Evolutionary conservation across 2,797 vertebrate genomes (phyloP).

Genomic region (Denticeps clupeoides): DNA sequence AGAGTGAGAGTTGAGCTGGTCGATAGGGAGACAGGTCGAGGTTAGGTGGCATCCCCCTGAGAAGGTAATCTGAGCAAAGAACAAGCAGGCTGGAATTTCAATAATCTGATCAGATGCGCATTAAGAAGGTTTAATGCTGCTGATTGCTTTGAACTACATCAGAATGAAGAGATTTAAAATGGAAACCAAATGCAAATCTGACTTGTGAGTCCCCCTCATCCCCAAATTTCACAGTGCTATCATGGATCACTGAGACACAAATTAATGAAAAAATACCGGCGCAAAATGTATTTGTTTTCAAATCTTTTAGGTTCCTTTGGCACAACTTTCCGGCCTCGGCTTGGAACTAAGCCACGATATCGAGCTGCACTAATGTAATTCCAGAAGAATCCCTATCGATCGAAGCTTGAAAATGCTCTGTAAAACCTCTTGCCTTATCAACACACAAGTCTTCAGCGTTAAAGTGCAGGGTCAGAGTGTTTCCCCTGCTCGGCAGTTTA

Average conservation of each 20-base stretch:
- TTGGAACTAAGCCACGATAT: constrained; percentile 36
- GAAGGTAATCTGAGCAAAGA: constrained; percentile 24
- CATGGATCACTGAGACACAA: background rate
- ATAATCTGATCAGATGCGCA: constrained; percentile 53
- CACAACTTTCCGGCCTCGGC: constrained; percentile 11
- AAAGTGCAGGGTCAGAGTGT: constrained; percentile 38
- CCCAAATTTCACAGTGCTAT: background rate
- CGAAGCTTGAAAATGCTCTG: constrained; percentile 35
- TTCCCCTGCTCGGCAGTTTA: constrained; percentile 2
- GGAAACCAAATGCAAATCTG: constrained; percentile 20
- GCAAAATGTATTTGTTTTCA: constrained; percentile 11
- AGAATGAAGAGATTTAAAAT: constrained; percentile 22
- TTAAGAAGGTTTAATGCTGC: constrained; percentile 46
- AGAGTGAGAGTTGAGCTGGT: constrained; percentile 26
- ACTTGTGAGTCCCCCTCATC: background rate
- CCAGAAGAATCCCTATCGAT: constrained; percentile 41
- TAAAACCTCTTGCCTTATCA: constrained; percentile 35
- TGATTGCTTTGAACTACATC: constrained; percentile 44
- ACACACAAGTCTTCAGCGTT: constrained; percentile 20
- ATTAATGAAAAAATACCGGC: constrained; percentile 10
- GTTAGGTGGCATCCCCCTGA: constrained; percentile 28
- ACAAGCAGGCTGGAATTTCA: constrained; percentile 39
- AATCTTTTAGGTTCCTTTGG: constrained; percentile 11
- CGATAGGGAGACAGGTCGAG: constrained; percentile 30
- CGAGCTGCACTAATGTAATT: constrained; percentile 45